Evolutionary conservation across 1,140 invertebrate species (phyloP).

Genomic region (Caligus rogercresseyi): DNA sequence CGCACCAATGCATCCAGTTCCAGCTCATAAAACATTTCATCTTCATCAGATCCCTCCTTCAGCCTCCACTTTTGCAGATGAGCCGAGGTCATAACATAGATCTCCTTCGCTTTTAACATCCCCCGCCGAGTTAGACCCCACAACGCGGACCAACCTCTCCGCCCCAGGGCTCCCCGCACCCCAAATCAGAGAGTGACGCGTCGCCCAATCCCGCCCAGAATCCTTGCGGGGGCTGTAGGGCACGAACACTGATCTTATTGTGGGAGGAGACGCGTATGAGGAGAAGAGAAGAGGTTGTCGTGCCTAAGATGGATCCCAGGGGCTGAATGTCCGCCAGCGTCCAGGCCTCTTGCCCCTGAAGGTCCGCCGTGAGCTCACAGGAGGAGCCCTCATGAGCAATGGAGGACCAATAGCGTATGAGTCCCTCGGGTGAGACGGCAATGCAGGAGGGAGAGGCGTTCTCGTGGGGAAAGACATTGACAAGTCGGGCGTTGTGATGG

Average conservation of each 20-base stretch:
- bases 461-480: conserved; percentile 52
- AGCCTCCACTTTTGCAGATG: conserved; percentile 12
- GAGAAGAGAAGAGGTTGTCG: conserved; percentile 71
- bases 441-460: conserved; percentile 58
- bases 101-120: background rate
- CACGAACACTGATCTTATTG: conserved; percentile 45
- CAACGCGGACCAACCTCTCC: background rate
- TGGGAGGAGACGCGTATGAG: conserved; percentile 42
- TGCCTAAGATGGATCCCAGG: conserved; percentile 61
- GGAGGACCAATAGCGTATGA: conserved; percentile 71
- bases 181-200: conserved; percentile 68
- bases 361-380: conserved; percentile 60
- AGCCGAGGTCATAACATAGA: background rate
- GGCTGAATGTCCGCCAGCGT: conserved; percentile 47
- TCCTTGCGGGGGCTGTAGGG: conserved; percentile 54
- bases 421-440: conserved; percentile 72
- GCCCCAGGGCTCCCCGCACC: conserved; percentile 31
- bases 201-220: conserved; percentile 69
- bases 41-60: background rate
- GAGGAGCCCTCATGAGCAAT: conserved; percentile 68
- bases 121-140: background rate
- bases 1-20: background rate
- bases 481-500: conserved; percentile 70
- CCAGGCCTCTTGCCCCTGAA: conserved; percentile 55
- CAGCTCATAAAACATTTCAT: background rate